Evolutionary conservation across 2,797 vertebrate species (phyloP), one percentile per base, ranked within the genome.

Genomic region (Huso huso): DNA sequence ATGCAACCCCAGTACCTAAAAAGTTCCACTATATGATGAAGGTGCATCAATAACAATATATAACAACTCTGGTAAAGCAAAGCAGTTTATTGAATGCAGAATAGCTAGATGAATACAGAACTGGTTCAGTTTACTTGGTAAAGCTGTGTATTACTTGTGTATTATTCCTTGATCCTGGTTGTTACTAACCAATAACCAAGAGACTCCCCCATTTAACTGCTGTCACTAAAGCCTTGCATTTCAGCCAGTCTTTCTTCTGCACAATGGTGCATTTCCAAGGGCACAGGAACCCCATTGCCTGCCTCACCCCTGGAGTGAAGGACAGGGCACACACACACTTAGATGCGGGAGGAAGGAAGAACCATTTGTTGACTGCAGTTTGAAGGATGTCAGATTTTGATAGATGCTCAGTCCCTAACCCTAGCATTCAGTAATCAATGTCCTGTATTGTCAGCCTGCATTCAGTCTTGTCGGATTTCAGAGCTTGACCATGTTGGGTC

Each of bases 301-400:
- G 61, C 48, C 49, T 11, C 11, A 51, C 8, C n/a, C 50, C 13
- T 64, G 51, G 57, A 64, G 66, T 49, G 51, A 71, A 71, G 70
- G 62, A 64, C 66, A 10, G 48, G 37, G 55, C 62, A 71, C 66
- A 62, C 67, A 63, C 49, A 51, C 18, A 18, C 62, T 61, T 1
- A 10, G 8, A 18, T 23, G 61, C 52, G n/a, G 52, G n/a, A 55
- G 55, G 57, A 51, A 64, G 58, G 66, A 51, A 57, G 68, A 7
- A 62, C 18, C 62, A 61, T 65, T 71, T 59, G 61, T 51, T 68
- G 60, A 49, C 10, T 37, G 23, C 23, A 3, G 23, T 15, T 60
- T 63, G 61, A 59, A 70, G 65, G 69, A 59, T 61, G 53, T 49
- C 52, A 62, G 59, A 64, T 52, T 52, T 8, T 12, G 51, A 55